These are phyloP conservation scores for Rapana venosa DNA, from an alignment of 2,888 invertebrate genomes.

Conservation along the genomic window DNA sequence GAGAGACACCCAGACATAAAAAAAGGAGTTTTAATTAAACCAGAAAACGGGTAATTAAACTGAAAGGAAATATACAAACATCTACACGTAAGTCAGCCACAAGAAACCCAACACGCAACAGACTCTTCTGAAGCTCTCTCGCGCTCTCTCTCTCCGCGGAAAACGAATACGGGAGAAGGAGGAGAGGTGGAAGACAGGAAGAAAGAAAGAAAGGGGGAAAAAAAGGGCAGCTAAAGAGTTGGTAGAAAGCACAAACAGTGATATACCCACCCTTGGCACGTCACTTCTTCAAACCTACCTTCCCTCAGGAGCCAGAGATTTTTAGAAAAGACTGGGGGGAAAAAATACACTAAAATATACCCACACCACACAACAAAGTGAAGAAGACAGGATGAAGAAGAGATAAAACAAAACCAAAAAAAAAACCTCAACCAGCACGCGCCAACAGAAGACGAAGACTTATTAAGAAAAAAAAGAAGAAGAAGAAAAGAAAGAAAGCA, in stretches of 20 bases:
- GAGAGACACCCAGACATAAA: background rate
- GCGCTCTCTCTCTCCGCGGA: background rate
- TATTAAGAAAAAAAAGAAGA: too few relatives aligned
- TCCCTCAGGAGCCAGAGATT: too few relatives aligned
- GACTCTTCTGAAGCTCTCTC: conserved; percentile 7
- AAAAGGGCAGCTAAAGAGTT: background rate
- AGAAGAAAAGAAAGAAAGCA: too few relatives aligned
- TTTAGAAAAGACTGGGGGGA: too few relatives aligned
- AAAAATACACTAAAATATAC: too few relatives aligned
- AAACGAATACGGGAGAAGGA: background rate
- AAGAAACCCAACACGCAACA: conserved; percentile 27
- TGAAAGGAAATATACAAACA: conserved; percentile 34
- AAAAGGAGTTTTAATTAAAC: conserved; percentile 25
- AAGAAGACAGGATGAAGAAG: background rate
- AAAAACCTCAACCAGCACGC: background rate
- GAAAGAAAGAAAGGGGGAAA: background rate
- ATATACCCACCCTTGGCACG: conserved; percentile 38
- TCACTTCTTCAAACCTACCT: conserved; percentile 1
- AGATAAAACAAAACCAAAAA: too few relatives aligned
- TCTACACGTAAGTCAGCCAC: conserved; percentile 20
- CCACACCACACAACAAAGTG: background rate
- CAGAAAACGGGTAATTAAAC: conserved; percentile 29
- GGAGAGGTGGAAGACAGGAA: background rate
- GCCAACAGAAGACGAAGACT: background rate
- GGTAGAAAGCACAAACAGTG: background rate